These are phyloP conservation scores for Cotesia glomerata DNA, from an alignment of 1,140 invertebrate genomes.

Conservation along the genomic window DNA sequence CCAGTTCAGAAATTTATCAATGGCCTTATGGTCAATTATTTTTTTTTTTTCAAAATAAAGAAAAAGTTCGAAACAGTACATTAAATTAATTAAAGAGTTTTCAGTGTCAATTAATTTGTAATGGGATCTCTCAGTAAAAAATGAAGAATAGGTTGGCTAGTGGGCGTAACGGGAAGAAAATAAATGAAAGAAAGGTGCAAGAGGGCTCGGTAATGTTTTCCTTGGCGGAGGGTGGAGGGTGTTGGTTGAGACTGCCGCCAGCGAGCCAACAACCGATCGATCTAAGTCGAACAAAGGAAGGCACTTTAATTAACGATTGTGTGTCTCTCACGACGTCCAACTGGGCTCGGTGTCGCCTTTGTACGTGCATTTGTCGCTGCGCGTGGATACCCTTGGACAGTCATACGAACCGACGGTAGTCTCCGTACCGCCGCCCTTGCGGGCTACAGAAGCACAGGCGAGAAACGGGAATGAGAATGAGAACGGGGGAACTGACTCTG, in stretches of 20 bases:
- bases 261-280: slow-evolving; percentile 49
- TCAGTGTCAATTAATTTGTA: too few relatives aligned
- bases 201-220: slow-evolving; percentile 22
- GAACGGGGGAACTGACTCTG: background rate
- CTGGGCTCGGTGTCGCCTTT: slow-evolving; percentile 37
- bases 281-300: slow-evolving; percentile 52
- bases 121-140: background rate
- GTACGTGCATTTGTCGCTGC: slow-evolving; percentile 5
- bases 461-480: background rate
- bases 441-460: background rate
- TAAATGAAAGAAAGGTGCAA: slow-evolving; percentile 29
- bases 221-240: slow-evolving; percentile 26
- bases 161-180: slow-evolving; percentile 9
- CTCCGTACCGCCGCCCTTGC: background rate
- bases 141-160: background rate
- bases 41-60: background rate
- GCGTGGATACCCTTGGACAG: slow-evolving; percentile 12
- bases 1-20: too few relatives aligned
- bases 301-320: slow-evolving; percentile 54
- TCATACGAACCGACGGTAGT: background rate
- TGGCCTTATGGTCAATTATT: too few relatives aligned
- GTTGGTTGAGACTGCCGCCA: background rate
- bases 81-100: too few relatives aligned
- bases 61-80: background rate
- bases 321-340: slow-evolving; percentile 38